Base-by-base conservation (phyloP, 1,140 invertebrate species). In the Meteorus sp. region DNA sequence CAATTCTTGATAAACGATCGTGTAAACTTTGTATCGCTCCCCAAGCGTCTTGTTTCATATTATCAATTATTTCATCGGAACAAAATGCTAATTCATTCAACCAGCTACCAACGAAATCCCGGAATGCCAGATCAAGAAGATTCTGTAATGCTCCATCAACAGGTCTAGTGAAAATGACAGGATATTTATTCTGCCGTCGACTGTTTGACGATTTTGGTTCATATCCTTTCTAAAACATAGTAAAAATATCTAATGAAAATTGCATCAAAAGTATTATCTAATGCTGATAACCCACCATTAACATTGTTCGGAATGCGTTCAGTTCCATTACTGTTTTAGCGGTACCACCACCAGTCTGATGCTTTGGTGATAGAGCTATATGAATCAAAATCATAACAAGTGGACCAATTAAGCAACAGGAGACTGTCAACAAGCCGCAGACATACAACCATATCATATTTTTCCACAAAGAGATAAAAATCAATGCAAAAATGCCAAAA, bases 111-210 rank as follows among this genome's bases (percentile, higher is more conserved):
- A 95, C 82, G 78, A 91, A 93, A 76, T 95, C 92, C 67, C 89
- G 80, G 17, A 93, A 80, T 44, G 88, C 76, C 70, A 91, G 85
- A 72, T 94, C 91, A 50, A 95, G 81, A 4, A 95, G 79, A 72
- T 93, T 89, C 67, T 93, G 90, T 9, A 95, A 70, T 60, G 91
- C 86, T 69, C 87, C 85, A 71, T 94, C 92, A 25, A 95, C 88
- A 59, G 90, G 89, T 62, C 91, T 83, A 37, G 87, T 89, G 77
- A 91, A 89, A 62, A 92, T 84, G 17, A 90, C 74, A 23, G 88
- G 87, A 68, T 89, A 83, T 73, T 87, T 70, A 9, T 45, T 47
- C 19, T 67, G 59, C 17, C 73, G 76, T 13, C 63, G 69, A n/a
- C 37, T 60, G 19, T 22, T 66, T n/a, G 64, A 59, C 33, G 57